Percentiles rank a stretch among this genome's conserved stretches.
Evolutionary conservation across 2,888 invertebrate species (phyloP).

Genomic region (Marasmarcha lunaedactyla): DNA sequence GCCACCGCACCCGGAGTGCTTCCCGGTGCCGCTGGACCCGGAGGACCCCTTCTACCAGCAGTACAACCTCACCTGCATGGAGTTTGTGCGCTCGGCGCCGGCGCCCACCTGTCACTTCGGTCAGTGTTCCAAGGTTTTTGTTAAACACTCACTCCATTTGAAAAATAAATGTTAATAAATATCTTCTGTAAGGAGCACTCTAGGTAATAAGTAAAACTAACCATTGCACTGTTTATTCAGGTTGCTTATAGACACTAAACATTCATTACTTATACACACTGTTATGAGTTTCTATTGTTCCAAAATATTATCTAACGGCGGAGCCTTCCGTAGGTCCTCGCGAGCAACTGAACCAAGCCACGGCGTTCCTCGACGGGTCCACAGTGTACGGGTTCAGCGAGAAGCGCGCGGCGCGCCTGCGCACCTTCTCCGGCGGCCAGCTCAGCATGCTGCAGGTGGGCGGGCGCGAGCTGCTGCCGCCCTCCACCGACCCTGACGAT

Average conservation of each 20-base stretch:
- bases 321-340: constrained; percentile 82
- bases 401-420: constrained; percentile 54
- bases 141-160: too few species aligned
- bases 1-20: constrained; percentile 80
- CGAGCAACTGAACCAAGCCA: constrained; percentile 88
- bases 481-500: constrained; percentile 77
- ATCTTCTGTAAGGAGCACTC: too few species aligned
- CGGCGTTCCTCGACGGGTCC: constrained; percentile 87
- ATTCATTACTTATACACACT: too few species aligned
- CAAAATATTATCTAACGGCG: too few species aligned
- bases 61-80: constrained; percentile 82
- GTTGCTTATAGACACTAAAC: too few species aligned
- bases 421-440: constrained; percentile 66
- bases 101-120: constrained; percentile 82
- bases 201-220: too few species aligned
- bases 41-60: constrained; percentile 78
- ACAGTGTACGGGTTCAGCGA: constrained; percentile 80
- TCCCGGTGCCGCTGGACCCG: constrained; percentile 75
- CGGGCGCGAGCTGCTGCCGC: constrained; percentile 76
- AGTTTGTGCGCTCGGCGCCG: constrained; percentile 86
- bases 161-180: too few species aligned
- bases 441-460: constrained; percentile 77
- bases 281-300: too few species aligned
- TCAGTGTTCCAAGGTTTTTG: too few species aligned
- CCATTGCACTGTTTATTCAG: too few species aligned